These are phyloP conservation scores for Bovichtus variegatus DNA, from an alignment of 2,797 vertebrate genomes.

Conservation along the genomic window DNA sequence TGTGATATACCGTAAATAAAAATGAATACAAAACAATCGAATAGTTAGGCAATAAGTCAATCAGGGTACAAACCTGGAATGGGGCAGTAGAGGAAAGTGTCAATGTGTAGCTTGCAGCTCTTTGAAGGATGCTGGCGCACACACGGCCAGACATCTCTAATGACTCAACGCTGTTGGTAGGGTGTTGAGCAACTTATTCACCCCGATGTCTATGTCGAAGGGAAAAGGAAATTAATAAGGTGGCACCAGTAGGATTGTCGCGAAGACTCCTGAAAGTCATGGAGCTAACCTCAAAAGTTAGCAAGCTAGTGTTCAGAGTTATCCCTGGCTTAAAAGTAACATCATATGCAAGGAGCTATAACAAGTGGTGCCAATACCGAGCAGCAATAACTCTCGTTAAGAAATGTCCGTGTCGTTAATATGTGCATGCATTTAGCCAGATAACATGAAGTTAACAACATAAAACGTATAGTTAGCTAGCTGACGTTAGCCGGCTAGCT, in stretches of 20 bases:
- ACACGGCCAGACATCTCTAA: constrained; percentile 89
- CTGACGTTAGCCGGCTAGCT: constrained; percentile 30
- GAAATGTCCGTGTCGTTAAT: accelerated
- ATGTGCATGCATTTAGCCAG: background rate
- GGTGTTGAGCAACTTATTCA: background rate
- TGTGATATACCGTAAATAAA: background rate
- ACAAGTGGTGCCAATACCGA: background rate
- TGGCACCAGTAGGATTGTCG: background rate
- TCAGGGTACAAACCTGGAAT: constrained; percentile 65
- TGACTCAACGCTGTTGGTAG: background rate
- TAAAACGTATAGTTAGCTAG: constrained; percentile 4
- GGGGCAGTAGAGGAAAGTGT: constrained; percentile 58
- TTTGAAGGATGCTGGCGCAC: constrained; percentile 85
- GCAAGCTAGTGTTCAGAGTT: background rate
- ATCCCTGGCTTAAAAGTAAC: background rate
- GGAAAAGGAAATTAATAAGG: accelerated
- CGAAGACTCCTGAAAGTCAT: background rate
- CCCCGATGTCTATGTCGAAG: background rate
- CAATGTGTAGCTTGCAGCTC: constrained; percentile 73
- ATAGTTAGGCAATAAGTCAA: background rate
- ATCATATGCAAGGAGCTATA: background rate
- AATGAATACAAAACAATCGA: background rate
- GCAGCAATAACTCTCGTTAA: background rate
- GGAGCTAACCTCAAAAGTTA: background rate
- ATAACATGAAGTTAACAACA: background rate